Conservation (phyloP, 2,888 invertebrate species). For the Belgica antarctica region DNA sequence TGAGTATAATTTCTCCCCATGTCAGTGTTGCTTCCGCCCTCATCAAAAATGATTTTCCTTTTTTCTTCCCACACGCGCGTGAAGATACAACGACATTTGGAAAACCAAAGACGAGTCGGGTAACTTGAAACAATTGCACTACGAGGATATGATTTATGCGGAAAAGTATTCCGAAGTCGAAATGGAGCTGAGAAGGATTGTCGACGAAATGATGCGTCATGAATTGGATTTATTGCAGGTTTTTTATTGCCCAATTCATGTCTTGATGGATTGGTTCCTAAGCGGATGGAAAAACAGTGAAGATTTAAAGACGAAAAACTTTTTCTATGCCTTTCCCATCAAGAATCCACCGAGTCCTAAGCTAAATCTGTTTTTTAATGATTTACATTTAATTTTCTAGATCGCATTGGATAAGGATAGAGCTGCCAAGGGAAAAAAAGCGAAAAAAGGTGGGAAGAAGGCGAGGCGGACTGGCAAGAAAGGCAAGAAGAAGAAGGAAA, state of each 20-base stretch:
- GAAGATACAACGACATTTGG: constrained; percentile 77
- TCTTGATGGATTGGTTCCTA: too few species aligned
- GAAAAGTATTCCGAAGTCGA: constrained; percentile 83
- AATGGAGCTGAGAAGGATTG: constrained; percentile 74
- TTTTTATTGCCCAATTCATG: too few species aligned
- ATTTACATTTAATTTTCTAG: constrained; percentile 50
- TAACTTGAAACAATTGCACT: constrained; percentile 73
- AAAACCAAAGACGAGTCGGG: constrained; percentile 71
- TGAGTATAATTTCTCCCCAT: constrained; percentile 45
- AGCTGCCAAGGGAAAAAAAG: constrained; percentile 71
- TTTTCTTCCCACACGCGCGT: constrained; percentile 40
- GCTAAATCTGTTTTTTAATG: neutral
- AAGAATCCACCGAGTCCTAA: neutral
- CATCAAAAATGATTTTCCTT: neutral
- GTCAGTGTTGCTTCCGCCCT: neutral
- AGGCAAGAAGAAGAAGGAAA: constrained; percentile 89
- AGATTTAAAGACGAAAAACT: too few species aligned
- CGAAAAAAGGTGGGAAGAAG: constrained; percentile 75
- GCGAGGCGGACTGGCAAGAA: constrained; percentile 79
- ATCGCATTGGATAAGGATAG: constrained; percentile 71
- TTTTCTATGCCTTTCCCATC: neutral
- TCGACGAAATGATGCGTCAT: constrained; percentile 74
- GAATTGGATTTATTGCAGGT: constrained; percentile 67
- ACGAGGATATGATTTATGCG: constrained; percentile 77
- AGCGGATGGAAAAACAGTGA: too few species aligned